phyloP scores from a whole-genome alignment of 2,888 invertebrate genomes.

The Syritta pipiens region DNA sequence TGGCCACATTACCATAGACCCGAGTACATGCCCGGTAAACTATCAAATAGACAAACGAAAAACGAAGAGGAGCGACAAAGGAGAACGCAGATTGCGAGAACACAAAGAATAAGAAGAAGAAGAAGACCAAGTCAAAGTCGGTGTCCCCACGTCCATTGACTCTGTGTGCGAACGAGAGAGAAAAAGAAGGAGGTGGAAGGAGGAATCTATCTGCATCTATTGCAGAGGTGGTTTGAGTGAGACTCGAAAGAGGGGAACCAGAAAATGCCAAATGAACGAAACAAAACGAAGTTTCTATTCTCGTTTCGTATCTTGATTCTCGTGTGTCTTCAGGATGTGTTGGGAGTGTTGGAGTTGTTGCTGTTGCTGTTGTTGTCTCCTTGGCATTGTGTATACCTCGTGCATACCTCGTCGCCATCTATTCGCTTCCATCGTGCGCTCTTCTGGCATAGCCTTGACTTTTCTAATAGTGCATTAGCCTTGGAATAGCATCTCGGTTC shows the following conservation, averaged over 20 bases:
- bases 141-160: constrained; percentile 61
- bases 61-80: neutral
- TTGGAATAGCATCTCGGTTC: constrained; percentile 46
- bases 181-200: neutral
- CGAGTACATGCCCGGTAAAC: constrained; percentile 6
- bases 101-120: constrained; percentile 22
- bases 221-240: constrained; percentile 41
- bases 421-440: constrained; percentile 36
- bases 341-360: neutral
- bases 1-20: constrained; percentile 38
- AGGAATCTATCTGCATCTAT: constrained; percentile 44
- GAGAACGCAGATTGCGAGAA: constrained; percentile 34
- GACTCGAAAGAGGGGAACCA: neutral
- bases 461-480: constrained; percentile 68
- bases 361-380: constrained; percentile 12
- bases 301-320: constrained; percentile 1
- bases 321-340: constrained; percentile 18
- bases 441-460: constrained; percentile 69
- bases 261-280: neutral
- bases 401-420: constrained; percentile 4
- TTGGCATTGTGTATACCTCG: neutral
- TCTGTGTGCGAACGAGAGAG: constrained; percentile 1
- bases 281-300: constrained; percentile 36
- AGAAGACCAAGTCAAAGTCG: constrained; percentile 9
- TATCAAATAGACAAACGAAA: constrained; percentile 2